Base-by-base conservation (phyloP, 2,888 invertebrate genomes). In the Merodon equestris region DNA sequence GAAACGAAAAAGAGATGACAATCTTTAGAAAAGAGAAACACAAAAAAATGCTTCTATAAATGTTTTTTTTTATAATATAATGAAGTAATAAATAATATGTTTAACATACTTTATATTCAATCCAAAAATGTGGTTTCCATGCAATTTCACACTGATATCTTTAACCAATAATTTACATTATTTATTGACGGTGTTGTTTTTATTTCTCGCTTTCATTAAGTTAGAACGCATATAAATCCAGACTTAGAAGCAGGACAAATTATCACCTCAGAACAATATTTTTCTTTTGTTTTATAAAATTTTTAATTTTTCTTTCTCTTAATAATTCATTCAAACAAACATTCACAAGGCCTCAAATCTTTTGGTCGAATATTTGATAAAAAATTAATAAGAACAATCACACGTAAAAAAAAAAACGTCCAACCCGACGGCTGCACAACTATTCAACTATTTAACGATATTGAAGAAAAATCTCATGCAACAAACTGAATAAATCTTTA, bases 21-120 rank as follows among this genome's bases (percentile, higher is more conserved):
- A n/a, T n/a, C n/a, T n/a, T n/a, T n/a, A 27, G 7, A 27, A 27
- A 27, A 27, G 7, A 27, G 27, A 27, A 2, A 27, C 27, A 7
- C 2, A 27, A 27, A 7, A 27, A 27, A 27, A 27, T 27, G 2
- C 2, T 27, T 4, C 7, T 27, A 4, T 2, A 27, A 27, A 7
- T 7, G 27, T 27, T 27, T 27, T 27, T 27, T 4, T 27, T 27
- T 27, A 27, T 27, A 27, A 27, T 27, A 4, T 27, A 7, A 27
- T 27, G 7, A 27, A 27, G 3, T 27, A 27, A 27, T 27, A 7
- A 7, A 4, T 27, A 27, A 27, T 27, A 27, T 7, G 27, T 7
- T 66, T 73, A 58, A 48, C 75, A 75, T 70, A 75, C 75, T 75
- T 75, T 75, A 70, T 75, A 70, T 75, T 75, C 51, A 47, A 67